A percentile compares a stretch with the other conserved stretches of the same genome.
These are phyloP conservation scores for Alectoris magna DNA, from an alignment of 2,797 vertebrate genomes.

Conservation along the genomic window DNA sequence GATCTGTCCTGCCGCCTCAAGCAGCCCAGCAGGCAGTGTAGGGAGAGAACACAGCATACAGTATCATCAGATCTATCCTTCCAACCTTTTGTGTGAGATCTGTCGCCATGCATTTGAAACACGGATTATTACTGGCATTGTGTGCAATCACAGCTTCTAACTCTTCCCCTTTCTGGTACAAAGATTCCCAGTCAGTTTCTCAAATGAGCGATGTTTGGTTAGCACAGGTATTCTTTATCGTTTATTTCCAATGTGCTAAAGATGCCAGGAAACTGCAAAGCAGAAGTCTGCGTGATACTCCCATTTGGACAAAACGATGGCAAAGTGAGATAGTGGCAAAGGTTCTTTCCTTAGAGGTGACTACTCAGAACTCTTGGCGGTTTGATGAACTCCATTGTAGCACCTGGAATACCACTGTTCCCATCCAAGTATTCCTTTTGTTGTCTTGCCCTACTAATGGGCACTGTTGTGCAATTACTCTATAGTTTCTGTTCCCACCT, in stretches of 20 bases:
- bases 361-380: background rate
- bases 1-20: constrained; percentile 23
- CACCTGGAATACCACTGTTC: background rate
- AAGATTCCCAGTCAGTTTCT: background rate
- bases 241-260: background rate
- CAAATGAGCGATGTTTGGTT: background rate
- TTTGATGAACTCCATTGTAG: background rate
- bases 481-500: background rate
- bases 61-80: background rate
- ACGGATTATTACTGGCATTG: background rate
- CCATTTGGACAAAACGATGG: background rate
- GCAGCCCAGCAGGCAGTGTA: background rate
- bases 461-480: background rate
- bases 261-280: background rate
- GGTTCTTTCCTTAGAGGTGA: background rate
- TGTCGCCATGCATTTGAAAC: background rate
- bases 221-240: background rate
- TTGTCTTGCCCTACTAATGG: background rate
- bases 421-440: background rate
- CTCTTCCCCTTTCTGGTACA: background rate
- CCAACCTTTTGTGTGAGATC: background rate
- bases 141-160: background rate
- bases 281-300: background rate
- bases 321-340: background rate
- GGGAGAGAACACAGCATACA: background rate